Conservation (phyloP, 2,113 vertebrate species). For the Stegostoma tigrinum region DNA sequence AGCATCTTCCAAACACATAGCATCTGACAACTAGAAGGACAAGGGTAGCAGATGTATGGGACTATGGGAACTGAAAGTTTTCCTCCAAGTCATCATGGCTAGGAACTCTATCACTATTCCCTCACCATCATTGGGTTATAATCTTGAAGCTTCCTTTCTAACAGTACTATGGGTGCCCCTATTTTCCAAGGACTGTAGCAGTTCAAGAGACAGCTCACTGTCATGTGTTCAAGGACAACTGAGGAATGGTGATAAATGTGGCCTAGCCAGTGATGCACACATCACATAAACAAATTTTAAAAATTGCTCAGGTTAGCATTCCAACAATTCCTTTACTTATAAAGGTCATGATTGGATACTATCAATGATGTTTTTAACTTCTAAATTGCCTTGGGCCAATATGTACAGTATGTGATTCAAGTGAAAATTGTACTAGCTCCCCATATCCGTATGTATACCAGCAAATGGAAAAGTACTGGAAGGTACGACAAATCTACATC, state of each 20-base stretch:
- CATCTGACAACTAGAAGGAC: too few species aligned
- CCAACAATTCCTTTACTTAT: neutral
- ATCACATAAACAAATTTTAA: neutral
- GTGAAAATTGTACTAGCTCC: neutral
- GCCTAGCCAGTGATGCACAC: neutral
- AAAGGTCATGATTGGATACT: neutral
- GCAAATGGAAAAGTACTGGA: conserved; percentile 24
- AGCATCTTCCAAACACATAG: too few species aligned
- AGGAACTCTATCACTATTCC: too few species aligned
- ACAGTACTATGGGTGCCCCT: too few species aligned
- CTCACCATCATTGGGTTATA: too few species aligned
- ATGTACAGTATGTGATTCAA: neutral
- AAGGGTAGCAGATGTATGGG: too few species aligned
- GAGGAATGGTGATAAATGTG: neutral
- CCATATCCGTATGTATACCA: neutral
- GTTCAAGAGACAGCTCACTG: neutral
- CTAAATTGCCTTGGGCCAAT: neutral
- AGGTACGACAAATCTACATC: neutral
- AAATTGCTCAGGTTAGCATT: neutral
- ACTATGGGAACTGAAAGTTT: too few species aligned
- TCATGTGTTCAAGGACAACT: neutral
- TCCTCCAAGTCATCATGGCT: too few species aligned
- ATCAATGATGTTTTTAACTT: neutral
- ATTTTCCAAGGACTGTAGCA: too few species aligned
- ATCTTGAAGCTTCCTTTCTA: too few species aligned